Evolutionary conservation across 2,888 invertebrate species (phyloP).

Genomic region (Eristalis arbustorum): DNA sequence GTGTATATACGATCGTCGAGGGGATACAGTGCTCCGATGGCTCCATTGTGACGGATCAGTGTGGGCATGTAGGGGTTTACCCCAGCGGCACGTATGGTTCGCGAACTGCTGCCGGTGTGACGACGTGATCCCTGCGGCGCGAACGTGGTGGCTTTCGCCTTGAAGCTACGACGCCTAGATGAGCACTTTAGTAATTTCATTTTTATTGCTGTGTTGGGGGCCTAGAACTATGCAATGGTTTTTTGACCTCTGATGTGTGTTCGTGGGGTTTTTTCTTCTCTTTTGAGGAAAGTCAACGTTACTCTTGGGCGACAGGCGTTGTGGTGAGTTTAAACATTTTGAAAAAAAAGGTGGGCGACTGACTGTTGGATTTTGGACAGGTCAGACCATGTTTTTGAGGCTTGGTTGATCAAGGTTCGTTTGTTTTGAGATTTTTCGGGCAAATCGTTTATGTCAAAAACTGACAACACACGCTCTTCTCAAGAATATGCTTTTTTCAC

Average conservation of each 20-base stretch:
- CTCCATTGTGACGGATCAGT: constrained; percentile 76
- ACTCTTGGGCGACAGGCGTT: background rate
- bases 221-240: constrained; percentile 68
- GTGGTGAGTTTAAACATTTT: background rate
- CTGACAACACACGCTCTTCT: background rate
- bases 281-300: background rate
- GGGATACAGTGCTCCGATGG: constrained; percentile 77
- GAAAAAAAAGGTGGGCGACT: background rate
- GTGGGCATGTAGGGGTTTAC: constrained; percentile 73
- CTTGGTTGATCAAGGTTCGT: background rate
- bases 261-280: background rate
- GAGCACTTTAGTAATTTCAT: constrained; percentile 77
- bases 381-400: background rate
- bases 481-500: background rate
- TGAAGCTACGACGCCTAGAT: constrained; percentile 78
- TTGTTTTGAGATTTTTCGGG: background rate
- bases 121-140: constrained; percentile 71
- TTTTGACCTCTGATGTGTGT: background rate
- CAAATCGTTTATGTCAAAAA: background rate
- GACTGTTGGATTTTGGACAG: background rate
- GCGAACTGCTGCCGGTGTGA: constrained; percentile 21
- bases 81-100: constrained; percentile 43
- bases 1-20: constrained; percentile 78
- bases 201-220: background rate
- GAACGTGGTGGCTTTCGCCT: constrained; percentile 73